Evolutionary conservation across 2,888 invertebrate species (phyloP).

Genomic region (Megaustenia siamemsis): DNA sequence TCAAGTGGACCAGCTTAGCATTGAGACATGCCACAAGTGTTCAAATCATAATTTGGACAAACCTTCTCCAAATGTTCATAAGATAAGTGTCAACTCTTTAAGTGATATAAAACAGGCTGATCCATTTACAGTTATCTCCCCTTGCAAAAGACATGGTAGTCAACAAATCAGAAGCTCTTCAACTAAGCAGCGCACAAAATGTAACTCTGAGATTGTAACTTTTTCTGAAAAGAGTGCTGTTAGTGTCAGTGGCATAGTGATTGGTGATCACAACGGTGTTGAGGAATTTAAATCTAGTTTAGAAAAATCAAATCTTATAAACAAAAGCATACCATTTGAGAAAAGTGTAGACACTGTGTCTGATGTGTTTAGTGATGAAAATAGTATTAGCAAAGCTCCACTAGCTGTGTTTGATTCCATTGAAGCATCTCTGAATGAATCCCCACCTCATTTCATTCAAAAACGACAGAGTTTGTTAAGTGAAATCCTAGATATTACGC

Average conservation of each 20-base stretch:
- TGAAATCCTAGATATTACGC: constrained; percentile 59
- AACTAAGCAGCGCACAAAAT: not conserved
- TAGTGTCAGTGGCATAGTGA: not conserved
- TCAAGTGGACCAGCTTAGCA: constrained; percentile 45
- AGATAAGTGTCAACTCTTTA: constrained; percentile 54
- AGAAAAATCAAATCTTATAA: constrained; percentile 47
- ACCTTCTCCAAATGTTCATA: constrained; percentile 15
- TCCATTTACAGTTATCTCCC: constrained; percentile 15
- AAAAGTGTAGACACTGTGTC: constrained; percentile 67
- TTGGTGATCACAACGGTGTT: not conserved
- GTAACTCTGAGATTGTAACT: too few relatives aligned
- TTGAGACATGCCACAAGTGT: constrained; percentile 53
- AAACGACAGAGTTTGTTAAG: constrained; percentile 55
- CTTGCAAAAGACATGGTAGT: constrained; percentile 53
- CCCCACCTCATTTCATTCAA: not conserved
- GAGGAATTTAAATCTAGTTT: constrained; percentile 6
- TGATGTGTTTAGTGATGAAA: constrained; percentile 65
- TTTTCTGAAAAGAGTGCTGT: not conserved
- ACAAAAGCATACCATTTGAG: constrained; percentile 66
- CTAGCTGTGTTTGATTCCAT: constrained; percentile 58
- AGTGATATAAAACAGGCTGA: constrained; percentile 56
- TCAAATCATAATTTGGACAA: constrained; percentile 45
- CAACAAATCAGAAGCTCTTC: constrained; percentile 15
- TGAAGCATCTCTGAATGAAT: constrained; percentile 42
- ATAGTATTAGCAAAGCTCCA: constrained; percentile 67